Base-by-base conservation (phyloP, 2,797 vertebrate species). In the Manis crassicaudata region DNA sequence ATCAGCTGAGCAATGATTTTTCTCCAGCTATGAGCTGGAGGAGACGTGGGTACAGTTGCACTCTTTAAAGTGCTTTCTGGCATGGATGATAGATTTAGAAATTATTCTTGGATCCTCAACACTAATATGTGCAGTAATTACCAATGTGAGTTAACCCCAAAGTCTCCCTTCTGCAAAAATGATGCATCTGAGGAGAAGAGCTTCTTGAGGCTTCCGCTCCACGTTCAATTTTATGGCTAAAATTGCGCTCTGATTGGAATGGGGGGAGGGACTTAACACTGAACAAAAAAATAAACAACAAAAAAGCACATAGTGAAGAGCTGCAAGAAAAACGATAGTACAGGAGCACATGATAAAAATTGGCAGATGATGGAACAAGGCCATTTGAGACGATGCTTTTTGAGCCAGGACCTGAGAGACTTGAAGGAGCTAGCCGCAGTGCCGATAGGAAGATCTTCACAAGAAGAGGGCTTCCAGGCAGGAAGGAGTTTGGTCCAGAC, bases 61-160 rank as follows among this genome's bases (percentile, higher is more conserved):
- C 37, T 87, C 60, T 94, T 89, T 90, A 88, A 92, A 62, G 43
- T 85, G 29, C 52, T 86, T 92, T 88, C 21, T 9, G 72, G 20
- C 17, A 73, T 72, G 32, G 25, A 54, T 58, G 11, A 67, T 9
- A 20, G 62, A 35, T 54, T 82, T 27, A 65, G 76, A 87, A 85
- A 65, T 70, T 25, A 88, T 32, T 63, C 35, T 67, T 81, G 40
- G 63, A 58, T 35, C n/a, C n/a, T 60, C 79, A 72, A 27, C 18
- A 81, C 46, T 40, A 67, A 65, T 25, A 86, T 72, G 10, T 58
- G 29, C 60, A 83, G 17, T n/a, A 35, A 85, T 20, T 88, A 72
- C n/a, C 16, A 17, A 6, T 21, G 5, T 43, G 17, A 50, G 2
- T 52, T 46, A 86, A 37, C n/a, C 32, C 35, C 17, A 35, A 63